A percentile compares a stretch with the other conserved stretches of the same genome.
Conservation (phyloP, 2,113 vertebrate genomes). For the Corapipo altera region DNA sequence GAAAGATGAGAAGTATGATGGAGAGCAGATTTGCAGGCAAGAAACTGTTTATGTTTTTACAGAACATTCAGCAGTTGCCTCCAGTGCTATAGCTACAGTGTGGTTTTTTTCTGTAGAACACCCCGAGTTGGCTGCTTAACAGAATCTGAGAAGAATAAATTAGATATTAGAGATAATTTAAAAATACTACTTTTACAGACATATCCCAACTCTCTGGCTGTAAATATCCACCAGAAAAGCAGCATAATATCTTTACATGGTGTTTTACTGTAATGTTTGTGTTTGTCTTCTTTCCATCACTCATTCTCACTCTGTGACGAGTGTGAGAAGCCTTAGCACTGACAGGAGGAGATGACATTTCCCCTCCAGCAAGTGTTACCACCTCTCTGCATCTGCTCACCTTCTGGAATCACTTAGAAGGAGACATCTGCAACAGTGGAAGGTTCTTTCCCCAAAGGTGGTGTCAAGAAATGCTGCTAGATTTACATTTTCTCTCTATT, state of each 20-base stretch:
- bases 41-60: slow-evolving; percentile 29
- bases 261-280: background rate
- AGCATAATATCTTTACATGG: background rate
- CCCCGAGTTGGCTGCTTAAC: background rate
- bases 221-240: background rate
- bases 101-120: background rate
- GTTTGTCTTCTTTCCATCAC: background rate
- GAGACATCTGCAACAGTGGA: background rate
- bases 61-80: slow-evolving; percentile 8
- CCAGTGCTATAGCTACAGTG: background rate
- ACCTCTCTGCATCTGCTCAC: background rate
- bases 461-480: background rate
- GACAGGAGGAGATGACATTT: background rate
- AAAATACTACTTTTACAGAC: background rate
- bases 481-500: slow-evolving; percentile 39
- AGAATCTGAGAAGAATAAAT: background rate
- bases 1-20: slow-evolving; percentile 15
- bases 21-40: background rate
- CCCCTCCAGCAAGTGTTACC: background rate
- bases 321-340: background rate
- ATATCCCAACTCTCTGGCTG: background rate
- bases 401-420: slow-evolving; percentile 30
- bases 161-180: background rate
- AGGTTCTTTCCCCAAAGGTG: slow-evolving; percentile 20
- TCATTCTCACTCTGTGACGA: background rate